phyloP scores from a whole-genome alignment of 2,797 vertebrate species.

The Sitta carolinensis region DNA sequence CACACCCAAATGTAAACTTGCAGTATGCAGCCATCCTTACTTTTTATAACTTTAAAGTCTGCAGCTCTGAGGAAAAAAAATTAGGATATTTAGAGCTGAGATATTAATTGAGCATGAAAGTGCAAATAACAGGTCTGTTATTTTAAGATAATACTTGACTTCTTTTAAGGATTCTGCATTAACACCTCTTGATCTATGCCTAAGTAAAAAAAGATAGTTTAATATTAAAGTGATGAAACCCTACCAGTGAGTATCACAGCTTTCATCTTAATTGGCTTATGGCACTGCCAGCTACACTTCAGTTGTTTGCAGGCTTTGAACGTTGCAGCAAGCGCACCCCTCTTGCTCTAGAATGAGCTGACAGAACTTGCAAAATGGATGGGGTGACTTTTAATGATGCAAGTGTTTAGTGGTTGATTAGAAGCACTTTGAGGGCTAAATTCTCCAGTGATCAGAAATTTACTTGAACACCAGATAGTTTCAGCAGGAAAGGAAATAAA shows the following conservation, averaged over 20 bases:
- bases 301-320: slow-evolving; percentile 71
- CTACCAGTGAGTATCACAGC: slow-evolving; percentile 54
- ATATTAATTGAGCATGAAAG: slow-evolving; percentile 78
- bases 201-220: slow-evolving; percentile 70
- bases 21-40: not conserved
- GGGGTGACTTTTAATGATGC: slow-evolving; percentile 69
- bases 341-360: slow-evolving; percentile 24
- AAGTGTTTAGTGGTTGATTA: slow-evolving; percentile 61
- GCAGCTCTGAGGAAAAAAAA: slow-evolving; percentile 11
- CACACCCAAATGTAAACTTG: not conserved
- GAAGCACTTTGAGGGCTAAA: slow-evolving; percentile 57
- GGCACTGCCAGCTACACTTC: slow-evolving; percentile 60
- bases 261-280: slow-evolving; percentile 78
- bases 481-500: slow-evolving; percentile 51
- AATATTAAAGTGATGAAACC: slow-evolving; percentile 71
- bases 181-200: slow-evolving; percentile 74
- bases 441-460: slow-evolving; percentile 65
- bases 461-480: slow-evolving; percentile 44
- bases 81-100: slow-evolving; percentile 1
- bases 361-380: slow-evolving; percentile 39
- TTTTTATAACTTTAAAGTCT: not conserved
- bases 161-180: slow-evolving; percentile 72
- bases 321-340: slow-evolving; percentile 13
- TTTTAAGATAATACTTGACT: slow-evolving; percentile 70
- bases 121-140: slow-evolving; percentile 73